Percentiles rank a stretch among this genome's conserved stretches.
phyloP scores from a whole-genome alignment of 2,797 vertebrate species.

The Atherinosoma microstoma region DNA sequence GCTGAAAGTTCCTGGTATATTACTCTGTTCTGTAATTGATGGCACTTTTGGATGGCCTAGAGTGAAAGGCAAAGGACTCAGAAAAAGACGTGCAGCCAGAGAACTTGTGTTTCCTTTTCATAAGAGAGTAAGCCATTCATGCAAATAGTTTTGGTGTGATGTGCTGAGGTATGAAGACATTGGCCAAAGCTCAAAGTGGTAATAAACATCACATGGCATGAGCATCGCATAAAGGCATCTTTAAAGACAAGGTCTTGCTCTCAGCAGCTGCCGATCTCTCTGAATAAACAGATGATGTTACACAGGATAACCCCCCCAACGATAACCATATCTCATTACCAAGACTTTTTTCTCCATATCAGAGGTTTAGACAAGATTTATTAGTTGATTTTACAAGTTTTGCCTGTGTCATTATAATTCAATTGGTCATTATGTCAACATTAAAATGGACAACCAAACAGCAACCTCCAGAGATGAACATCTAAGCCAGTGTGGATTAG shows the following conservation, averaged over 20 bases:
- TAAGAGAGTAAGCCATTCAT: not conserved
- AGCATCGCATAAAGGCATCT: constrained; percentile 1
- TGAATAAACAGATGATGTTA: constrained; percentile 8
- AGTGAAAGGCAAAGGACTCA: constrained; percentile 30
- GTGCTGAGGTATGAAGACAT: constrained; percentile 11
- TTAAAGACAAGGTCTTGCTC: not conserved
- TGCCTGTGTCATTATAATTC: no score
- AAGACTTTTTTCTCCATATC: not conserved
- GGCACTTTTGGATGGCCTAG: constrained; percentile 51
- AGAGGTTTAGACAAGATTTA: not conserved
- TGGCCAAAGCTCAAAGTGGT: not conserved
- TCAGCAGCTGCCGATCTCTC: constrained; percentile 4
- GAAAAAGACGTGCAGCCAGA: constrained; percentile 5
- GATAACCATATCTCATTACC: constrained; percentile 5
- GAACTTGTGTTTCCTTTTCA: constrained; percentile 22
- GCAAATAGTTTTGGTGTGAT: constrained; percentile 14
- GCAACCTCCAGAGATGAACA: not conserved
- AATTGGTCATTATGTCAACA: no score
- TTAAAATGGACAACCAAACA: no score
- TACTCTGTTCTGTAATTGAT: constrained; percentile 51
- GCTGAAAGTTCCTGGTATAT: constrained; percentile 26
- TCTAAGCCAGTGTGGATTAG: not conserved
- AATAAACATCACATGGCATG: constrained; percentile 20
- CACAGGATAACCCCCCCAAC: not conserved
- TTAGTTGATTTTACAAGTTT: no score